These are phyloP conservation scores for Axinella damicornis DNA, from an alignment of 37 sponge, comb jelly and placozoan genomes.

Conservation along the genomic window DNA sequence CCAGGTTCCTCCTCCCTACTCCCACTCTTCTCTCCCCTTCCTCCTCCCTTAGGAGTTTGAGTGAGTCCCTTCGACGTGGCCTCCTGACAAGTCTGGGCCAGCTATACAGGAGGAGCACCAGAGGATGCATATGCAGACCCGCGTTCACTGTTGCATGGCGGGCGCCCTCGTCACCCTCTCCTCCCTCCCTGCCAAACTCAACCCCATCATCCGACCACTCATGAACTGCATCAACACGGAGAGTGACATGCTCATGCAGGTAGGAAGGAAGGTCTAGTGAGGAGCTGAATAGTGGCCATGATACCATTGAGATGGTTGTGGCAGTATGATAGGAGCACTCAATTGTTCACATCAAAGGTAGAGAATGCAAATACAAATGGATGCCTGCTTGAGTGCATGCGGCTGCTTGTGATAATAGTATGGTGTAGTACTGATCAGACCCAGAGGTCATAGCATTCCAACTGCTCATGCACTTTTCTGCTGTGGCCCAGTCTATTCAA, in stretches of 20 bases:
- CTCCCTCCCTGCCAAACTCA: slow-evolving; percentile 83
- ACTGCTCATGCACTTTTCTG: too few species aligned
- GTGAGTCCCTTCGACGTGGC: slow-evolving; percentile 42
- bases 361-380: too few species aligned
- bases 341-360: too few species aligned
- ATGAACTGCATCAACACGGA: slow-evolving; percentile 94
- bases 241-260: slow-evolving; percentile 71
- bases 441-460: too few species aligned
- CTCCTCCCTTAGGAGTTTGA: slow-evolving; percentile 56
- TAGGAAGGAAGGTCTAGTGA: slow-evolving; percentile 5
- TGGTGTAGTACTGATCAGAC: too few species aligned
- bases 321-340: too few species aligned
- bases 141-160: slow-evolving; percentile 75
- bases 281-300: too few species aligned
- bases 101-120: slow-evolving; percentile 66
- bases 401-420: too few species aligned
- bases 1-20: too few species aligned
- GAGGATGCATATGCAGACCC: slow-evolving; percentile 25
- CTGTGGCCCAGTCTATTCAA: too few species aligned
- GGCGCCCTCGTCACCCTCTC: slow-evolving; percentile 63
- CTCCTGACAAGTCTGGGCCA: slow-evolving; percentile 69
- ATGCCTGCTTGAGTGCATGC: too few species aligned
- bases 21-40: not conserved
- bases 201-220: slow-evolving; percentile 94
- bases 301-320: too few species aligned